Evolutionary conservation across 2,797 vertebrate species (phyloP).

Genomic region (Pogoniulus pusillus): DNA sequence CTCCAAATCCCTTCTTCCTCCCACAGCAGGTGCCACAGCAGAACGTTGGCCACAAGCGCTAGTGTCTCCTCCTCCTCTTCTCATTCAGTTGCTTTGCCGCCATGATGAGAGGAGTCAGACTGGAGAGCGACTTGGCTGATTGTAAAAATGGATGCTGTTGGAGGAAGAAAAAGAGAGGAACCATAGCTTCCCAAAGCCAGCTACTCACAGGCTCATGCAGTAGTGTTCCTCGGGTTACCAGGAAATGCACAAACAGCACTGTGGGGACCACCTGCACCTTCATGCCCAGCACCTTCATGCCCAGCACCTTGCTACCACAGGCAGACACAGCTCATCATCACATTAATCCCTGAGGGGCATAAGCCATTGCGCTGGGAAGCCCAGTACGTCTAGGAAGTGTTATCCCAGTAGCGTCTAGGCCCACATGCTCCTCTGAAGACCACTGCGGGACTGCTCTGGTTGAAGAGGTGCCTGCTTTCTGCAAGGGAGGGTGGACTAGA

Average conservation of each 20-base stretch:
- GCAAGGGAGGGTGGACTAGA: not conserved
- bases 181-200: constrained; percentile 16
- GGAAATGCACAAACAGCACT: not conserved
- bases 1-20: no score
- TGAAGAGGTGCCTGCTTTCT: not conserved
- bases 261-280: no score
- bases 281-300: no score
- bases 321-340: not conserved
- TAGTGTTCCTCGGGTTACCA: not conserved
- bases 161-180: not conserved
- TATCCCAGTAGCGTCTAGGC: not conserved
- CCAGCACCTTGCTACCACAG: not conserved
- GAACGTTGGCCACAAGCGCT: constrained; percentile 67
- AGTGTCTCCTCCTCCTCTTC: constrained; percentile 94
- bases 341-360: not conserved
- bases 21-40: constrained; percentile 22
- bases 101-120: constrained; percentile 89
- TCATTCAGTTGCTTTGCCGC: constrained; percentile 92
- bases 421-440: not conserved
- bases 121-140: constrained; percentile 90
- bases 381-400: not conserved
- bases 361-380: not conserved
- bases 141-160: constrained; percentile 90
- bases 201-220: not conserved
- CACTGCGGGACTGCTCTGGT: not conserved